phyloP scores from a whole-genome alignment of 2,113 vertebrate genomes.

The Propithecus coquereli region DNA sequence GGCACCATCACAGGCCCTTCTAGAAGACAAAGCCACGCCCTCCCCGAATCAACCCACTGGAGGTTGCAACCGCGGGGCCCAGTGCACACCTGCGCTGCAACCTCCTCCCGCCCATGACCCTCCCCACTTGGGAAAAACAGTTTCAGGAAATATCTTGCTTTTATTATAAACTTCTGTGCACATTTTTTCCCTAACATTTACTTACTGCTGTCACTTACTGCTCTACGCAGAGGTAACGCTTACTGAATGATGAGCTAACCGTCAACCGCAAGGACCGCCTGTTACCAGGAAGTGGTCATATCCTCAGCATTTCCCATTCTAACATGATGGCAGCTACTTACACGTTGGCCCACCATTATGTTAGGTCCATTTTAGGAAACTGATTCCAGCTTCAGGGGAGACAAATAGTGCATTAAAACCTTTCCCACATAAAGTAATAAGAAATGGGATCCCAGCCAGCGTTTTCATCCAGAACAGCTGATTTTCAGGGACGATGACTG shows the following conservation, averaged over 20 bases:
- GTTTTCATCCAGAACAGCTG: neutral
- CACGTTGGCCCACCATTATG: accelerated
- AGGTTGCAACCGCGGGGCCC: neutral
- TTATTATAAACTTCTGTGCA: accelerated
- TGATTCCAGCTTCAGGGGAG: accelerated
- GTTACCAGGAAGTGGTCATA: accelerated
- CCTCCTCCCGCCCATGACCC: accelerated
- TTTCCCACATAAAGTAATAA: accelerated
- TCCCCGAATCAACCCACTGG: accelerated
- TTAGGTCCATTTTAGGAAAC: neutral
- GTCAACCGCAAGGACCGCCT: accelerated
- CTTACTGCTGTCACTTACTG: accelerated
- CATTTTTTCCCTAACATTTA: accelerated
- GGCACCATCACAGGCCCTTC: accelerated
- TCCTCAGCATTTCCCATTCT: accelerated
- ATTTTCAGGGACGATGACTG: accelerated
- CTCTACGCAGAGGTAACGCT: accelerated
- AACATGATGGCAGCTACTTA: accelerated
- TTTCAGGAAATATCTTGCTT: accelerated
- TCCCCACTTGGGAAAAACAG: neutral
- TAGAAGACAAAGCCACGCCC: neutral
- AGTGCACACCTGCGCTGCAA: accelerated
- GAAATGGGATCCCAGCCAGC: neutral
- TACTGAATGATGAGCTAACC: accelerated
- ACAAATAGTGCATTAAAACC: accelerated